Base-by-base conservation (phyloP, 2,888 invertebrate species). In the Esperia sulphurella region DNA sequence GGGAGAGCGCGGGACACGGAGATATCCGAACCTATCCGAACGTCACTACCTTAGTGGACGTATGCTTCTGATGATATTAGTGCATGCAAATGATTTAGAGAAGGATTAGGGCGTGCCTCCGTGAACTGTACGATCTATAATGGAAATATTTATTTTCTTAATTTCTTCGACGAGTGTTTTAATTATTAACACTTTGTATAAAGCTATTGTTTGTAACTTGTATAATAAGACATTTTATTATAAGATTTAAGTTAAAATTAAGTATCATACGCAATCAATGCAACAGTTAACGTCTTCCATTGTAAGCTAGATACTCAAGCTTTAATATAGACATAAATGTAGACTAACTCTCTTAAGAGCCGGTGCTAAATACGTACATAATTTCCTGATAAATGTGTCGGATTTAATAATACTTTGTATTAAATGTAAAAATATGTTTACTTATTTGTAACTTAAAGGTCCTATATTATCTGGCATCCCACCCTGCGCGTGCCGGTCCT, bases 241-340 rank as follows among this genome's bases (percentile, higher is more conserved):
- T 21, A 1, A 29, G 35, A 43, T 40, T n/a, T 21, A 21, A 21
- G 21, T 21, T 21, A 21, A 35, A n/a, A 3, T n/a, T 35, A 35
- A 35, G 9, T 12, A 21, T 38, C 12, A 43, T 39, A 30, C 21
- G 43, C 48, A 50, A 53, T 51, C 55, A 61, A 68, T 61, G 66
- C 68, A 67, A 69, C 66, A 68, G 63, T 60, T 65, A 57, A 64
- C 54, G 81, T 84, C 81, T 84, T 84, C 84, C 80, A 74, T 58
- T 66, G 55, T 78, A 71, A 78, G 70, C 74, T 66, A 76, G 71
- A 68, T 66, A 55, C 46, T 50, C 60, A 72, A 86, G 86, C 85
- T 86, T 86, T 86, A 86, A 86, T 75, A 70, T 82, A 82, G 75
- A 65, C 60, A 68, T 73, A 75, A 72, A 57, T 21, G 0, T 79